Conservation (phyloP, 2,888 invertebrate species). For the Dryococelus australis region DNA sequence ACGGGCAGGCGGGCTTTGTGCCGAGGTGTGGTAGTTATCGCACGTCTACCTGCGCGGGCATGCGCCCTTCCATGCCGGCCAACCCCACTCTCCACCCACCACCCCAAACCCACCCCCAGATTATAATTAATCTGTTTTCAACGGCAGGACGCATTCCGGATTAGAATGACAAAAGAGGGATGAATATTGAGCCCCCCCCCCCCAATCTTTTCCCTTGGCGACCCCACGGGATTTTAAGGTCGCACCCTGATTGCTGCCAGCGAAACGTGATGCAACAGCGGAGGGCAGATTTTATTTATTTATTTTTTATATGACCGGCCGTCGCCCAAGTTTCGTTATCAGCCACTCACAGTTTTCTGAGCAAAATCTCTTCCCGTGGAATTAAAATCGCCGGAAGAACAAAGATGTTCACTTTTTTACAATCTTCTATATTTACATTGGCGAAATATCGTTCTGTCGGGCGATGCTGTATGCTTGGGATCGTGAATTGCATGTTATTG, state of each 20-base stretch:
- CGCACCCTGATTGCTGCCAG: conserved; percentile 16
- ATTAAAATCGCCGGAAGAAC: background rate
- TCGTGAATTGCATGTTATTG: too few species aligned
- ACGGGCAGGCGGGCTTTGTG: conserved; percentile 18
- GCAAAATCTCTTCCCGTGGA: background rate
- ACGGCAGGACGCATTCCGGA: conserved; percentile 20
- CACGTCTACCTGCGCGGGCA: conserved; percentile 28
- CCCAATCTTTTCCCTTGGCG: too few species aligned
- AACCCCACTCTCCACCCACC: background rate
- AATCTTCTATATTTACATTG: background rate
- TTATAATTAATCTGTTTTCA: conserved; percentile 29
- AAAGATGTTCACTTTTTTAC: background rate
- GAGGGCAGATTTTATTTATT: background rate
- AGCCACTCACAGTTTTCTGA: conserved; percentile 9
- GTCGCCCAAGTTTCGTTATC: background rate
- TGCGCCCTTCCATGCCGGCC: background rate
- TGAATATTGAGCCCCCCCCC: background rate
- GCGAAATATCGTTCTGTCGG: too few species aligned
- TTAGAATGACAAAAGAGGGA: conserved; percentile 25
- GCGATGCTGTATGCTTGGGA: too few species aligned
- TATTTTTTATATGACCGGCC: background rate
- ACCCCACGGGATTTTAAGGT: background rate
- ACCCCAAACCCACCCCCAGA: background rate
- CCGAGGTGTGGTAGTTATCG: conserved; percentile 25
- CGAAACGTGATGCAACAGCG: conserved; percentile 1